A percentile compares a stretch with the other conserved stretches of the same genome.
Conservation (phyloP, 64 coral and sea anemone species). For the Pocillopora damicornis region DNA sequence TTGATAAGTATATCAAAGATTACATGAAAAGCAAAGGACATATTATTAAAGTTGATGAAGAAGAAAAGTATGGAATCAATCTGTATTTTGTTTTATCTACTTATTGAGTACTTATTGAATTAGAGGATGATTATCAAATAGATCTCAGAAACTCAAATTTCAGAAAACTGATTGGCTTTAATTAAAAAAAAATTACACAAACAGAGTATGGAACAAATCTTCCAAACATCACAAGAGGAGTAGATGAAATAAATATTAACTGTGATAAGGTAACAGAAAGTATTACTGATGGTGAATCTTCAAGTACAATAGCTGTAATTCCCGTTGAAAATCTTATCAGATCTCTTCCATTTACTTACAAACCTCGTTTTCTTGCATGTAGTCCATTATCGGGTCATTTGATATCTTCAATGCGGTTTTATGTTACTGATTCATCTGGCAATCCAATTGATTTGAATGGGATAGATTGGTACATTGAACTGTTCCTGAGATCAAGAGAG, state of each 20-base stretch:
- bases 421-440: too few species aligned
- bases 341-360: too few species aligned
- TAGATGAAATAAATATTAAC: neutral
- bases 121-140: constrained; percentile 5
- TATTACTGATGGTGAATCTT: too few species aligned
- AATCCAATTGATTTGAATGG: too few species aligned
- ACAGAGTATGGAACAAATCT: neutral
- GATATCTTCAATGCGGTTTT: too few species aligned
- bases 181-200: neutral
- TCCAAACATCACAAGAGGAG: constrained; percentile 1
- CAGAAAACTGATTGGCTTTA: neutral
- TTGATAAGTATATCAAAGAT: constrained; percentile 5
- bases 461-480: too few species aligned
- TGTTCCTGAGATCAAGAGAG: too few species aligned
- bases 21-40: neutral
- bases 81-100: neutral
- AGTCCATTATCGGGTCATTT: too few species aligned
- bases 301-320: too few species aligned
- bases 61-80: neutral
- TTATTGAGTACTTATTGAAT: neutral
- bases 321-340: too few species aligned
- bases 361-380: too few species aligned
- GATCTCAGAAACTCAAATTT: constrained; percentile 20
- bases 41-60: too few species aligned
- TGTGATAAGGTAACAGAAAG: neutral